Base-by-base conservation (phyloP, 2,113 vertebrate species). In the Myotis davidii region DNA sequence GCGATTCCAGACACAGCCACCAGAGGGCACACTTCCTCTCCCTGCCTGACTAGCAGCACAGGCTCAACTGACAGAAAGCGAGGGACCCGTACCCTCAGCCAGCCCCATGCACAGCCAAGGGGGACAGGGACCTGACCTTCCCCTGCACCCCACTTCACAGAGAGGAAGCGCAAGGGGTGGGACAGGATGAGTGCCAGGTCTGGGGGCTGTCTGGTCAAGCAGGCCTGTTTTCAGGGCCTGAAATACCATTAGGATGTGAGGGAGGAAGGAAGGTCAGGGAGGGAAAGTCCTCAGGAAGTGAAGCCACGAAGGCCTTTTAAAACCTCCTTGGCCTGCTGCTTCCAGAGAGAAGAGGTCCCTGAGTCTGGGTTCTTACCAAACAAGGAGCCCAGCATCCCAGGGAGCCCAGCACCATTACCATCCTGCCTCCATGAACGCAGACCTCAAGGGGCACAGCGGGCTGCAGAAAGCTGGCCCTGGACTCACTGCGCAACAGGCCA, bases 11-110 rank as follows among this genome's bases (percentile, higher is more conserved):
- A 20, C 67, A 37, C 0, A 48, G 61, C 92, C 97, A 91, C 90
- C 16, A 96, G 97, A 79, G 92, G 96, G 95, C 74, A 74, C 2
- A 61, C 32, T 9, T 27, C 23, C 76, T 39, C 16, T 23, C 64
- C 56, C 48, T 29, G 18, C 52, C 69, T 2, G 16, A 37, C 48
- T 0, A n/a, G 67, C 70, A 3, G 7, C 16, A 0, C 1, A 3
- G n/a, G n/a, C 17, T 37, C 37, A 29, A 32, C 0, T 0, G 14
- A 39, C 34, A 42, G 59, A 59, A 21, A 8, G 39, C 0, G 8
- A 27, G 34, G 74, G 42, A 37, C 14, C 25, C 20, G 9, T 8
- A 0, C 84, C 34, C 73, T 73, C 61, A 5, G 9, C 52, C 17
- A 16, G n/a, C 6, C 9, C 42, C 13, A 2, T 0, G 64, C 32